Base-by-base conservation (phyloP, 2,888 invertebrate genomes). In the Dryocosmus kuriphilus region DNA sequence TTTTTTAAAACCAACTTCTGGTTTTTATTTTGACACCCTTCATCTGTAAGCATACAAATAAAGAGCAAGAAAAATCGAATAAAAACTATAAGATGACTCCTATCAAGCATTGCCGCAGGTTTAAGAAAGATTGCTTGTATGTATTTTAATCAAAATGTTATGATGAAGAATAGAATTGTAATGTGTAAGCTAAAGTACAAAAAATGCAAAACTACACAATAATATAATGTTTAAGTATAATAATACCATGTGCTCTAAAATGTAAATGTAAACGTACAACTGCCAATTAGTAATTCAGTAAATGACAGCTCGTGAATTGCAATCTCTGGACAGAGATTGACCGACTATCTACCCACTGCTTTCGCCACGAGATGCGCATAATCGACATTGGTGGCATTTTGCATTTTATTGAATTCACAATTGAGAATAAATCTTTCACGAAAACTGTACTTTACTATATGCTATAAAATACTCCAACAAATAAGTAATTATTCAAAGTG, bases 361-460 rank as follows among this genome's bases (percentile, higher is more conserved):
- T 67, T 71, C 51, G 9, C 46, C 30, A 71, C 71, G 71, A 71
- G 71, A 71, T 71, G 71, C 71, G 71, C 71, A 71, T 71, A 71
- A 71, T 71, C 51, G 51, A 51, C 71, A 71, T 46, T 71, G 71
- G 27, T 46, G 71, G 46, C n/a, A 71, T 71, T 71, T 71, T 51
- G n/a, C 46, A 27, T 51, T 51, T 71, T 27, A 71, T 51, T 71
- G 30, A 71, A 71, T 71, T 41, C 51, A 71, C 71, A 71, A 71
- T 51, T 46, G 27, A 8, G 24, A 38, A 67, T 67, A 67, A 67
- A 41, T 24, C 22, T 24, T 24, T 9, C n/a, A 19, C 16, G 30
- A n/a, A 51, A 71, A 71, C 24, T 27, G 46, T 51, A 71, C 30
- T 51, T 51, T 14, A 8, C 27, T 51, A 51, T 51, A 51, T 46